Percentiles rank a stretch among this genome's conserved stretches.
phyloP scores from a whole-genome alignment of 2,797 vertebrate species.

The Leptatherina wallacei region DNA sequence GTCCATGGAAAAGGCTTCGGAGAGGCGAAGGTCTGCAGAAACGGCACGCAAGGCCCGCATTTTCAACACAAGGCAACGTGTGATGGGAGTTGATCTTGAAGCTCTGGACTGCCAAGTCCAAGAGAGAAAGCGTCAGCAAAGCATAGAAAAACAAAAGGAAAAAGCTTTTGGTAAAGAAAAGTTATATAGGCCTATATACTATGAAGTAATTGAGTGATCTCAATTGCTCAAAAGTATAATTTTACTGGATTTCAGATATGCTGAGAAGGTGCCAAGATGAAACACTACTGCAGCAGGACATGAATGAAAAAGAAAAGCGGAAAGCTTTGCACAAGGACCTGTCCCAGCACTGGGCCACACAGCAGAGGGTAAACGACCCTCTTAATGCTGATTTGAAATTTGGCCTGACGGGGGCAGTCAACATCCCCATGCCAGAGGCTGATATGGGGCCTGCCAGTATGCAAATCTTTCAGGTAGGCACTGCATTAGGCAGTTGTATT shows the following conservation, averaged over 20 bases:
- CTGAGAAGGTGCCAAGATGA: constrained; percentile 63
- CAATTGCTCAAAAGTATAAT: not conserved
- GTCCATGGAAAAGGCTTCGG: constrained; percentile 47
- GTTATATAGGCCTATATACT: not conserved
- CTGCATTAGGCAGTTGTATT: constrained; percentile 7
- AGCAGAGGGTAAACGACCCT: constrained; percentile 73
- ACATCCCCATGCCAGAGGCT: constrained; percentile 55
- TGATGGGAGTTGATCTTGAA: constrained; percentile 78
- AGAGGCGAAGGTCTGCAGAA: constrained; percentile 73
- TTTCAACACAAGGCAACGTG: constrained; percentile 71
- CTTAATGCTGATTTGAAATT: constrained; percentile 76
- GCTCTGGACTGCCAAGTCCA: constrained; percentile 73
- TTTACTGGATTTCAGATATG: constrained; percentile 63
- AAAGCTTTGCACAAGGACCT: constrained; percentile 63
- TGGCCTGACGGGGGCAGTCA: constrained; percentile 66
- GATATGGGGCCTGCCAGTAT: constrained; percentile 82
- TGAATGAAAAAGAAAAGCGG: constrained; percentile 59
- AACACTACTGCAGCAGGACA: constrained; percentile 61
- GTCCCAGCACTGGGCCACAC: constrained; percentile 60
- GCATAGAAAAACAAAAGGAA: constrained; percentile 62
- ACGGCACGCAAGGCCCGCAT: constrained; percentile 72
- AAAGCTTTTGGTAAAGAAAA: constrained; percentile 70
- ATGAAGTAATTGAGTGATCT: not conserved
- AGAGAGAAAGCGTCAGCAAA: constrained; percentile 63
- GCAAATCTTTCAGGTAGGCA: constrained; percentile 80